A percentile compares a stretch with the other conserved stretches of the same genome.
phyloP scores from a whole-genome alignment of 2,888 invertebrate genomes.

The Eledone cirrhosa region DNA sequence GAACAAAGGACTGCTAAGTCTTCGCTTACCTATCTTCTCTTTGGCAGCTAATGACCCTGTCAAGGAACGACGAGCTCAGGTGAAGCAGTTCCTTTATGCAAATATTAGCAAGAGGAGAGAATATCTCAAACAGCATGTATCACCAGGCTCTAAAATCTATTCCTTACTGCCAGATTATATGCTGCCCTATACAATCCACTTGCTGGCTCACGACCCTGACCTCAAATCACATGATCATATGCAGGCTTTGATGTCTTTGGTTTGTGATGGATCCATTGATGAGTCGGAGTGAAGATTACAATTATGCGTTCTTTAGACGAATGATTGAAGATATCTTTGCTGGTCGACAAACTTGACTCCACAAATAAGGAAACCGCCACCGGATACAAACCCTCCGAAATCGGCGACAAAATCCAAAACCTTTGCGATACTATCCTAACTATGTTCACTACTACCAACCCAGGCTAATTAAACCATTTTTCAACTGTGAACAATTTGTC shows the following conservation, averaged over 20 bases:
- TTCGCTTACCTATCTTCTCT: slow-evolving; percentile 85
- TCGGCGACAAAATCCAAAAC: no score
- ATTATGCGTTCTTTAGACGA: slow-evolving; percentile 94
- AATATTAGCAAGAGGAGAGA: slow-evolving; percentile 90
- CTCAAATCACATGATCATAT: slow-evolving; percentile 82
- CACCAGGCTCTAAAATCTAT: slow-evolving; percentile 60
- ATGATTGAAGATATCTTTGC: slow-evolving; percentile 92
- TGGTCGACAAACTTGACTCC: no score
- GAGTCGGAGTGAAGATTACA: slow-evolving; percentile 91
- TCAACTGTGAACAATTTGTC: no score
- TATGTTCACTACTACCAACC: no score
- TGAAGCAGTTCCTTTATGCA: slow-evolving; percentile 82
- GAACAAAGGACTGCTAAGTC: slow-evolving; percentile 81
- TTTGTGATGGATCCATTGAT: slow-evolving; percentile 94
- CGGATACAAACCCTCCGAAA: no score
- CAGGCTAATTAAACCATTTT: no score
- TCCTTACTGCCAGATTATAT: slow-evolving; percentile 89
- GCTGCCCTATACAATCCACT: slow-evolving; percentile 94
- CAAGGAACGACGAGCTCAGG: slow-evolving; percentile 74
- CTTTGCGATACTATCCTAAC: no score
- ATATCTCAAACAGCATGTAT: slow-evolving; percentile 77
- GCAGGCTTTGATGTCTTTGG: slow-evolving; percentile 85
- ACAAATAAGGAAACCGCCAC: no score
- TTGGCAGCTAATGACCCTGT: slow-evolving; percentile 89
- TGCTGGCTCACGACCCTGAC: slow-evolving; percentile 91